A percentile compares a stretch with the other conserved stretches of the same genome.
phyloP scores from a whole-genome alignment of 2,797 vertebrate species.

The Cirrhinus molitorella region DNA sequence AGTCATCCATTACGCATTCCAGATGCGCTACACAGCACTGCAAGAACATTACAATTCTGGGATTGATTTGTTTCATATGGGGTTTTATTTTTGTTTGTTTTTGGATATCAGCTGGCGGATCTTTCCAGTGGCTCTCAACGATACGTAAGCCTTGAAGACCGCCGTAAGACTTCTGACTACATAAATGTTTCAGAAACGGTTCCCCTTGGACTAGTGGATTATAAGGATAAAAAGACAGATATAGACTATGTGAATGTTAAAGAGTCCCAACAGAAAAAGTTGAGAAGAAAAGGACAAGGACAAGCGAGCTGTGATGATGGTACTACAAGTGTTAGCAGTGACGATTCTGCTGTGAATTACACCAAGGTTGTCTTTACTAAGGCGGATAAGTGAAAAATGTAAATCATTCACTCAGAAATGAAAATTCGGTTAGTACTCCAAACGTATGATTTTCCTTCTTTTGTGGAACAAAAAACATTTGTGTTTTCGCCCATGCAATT shows the following conservation, averaged over 20 bases:
- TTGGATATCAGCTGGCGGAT: slow-evolving; percentile 30
- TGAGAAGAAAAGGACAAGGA: background rate
- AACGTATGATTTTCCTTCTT: background rate
- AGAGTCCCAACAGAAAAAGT: background rate
- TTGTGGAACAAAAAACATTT: background rate
- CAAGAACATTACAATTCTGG: background rate
- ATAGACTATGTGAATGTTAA: slow-evolving; percentile 50
- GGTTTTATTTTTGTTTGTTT: slow-evolving; percentile 22
- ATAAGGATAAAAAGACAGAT: slow-evolving; percentile 1
- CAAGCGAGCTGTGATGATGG: background rate
- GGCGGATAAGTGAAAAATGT: background rate
- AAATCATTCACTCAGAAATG: background rate
- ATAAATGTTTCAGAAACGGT: slow-evolving; percentile 40
- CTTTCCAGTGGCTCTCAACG: slow-evolving; percentile 11
- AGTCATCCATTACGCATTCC: background rate
- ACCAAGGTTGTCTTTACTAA: slow-evolving; percentile 50
- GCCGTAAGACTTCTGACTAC: slow-evolving; percentile 23
- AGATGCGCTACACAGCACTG: background rate
- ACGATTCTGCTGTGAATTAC: slow-evolving; percentile 51
- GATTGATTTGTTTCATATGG: background rate
- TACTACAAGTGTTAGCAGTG: slow-evolving; percentile 21
- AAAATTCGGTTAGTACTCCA: background rate
- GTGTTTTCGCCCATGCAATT: background rate
- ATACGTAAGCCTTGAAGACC: slow-evolving; percentile 12
- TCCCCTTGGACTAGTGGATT: background rate